phyloP scores from a whole-genome alignment of 1,140 invertebrate species.

The Mya arenaria region DNA sequence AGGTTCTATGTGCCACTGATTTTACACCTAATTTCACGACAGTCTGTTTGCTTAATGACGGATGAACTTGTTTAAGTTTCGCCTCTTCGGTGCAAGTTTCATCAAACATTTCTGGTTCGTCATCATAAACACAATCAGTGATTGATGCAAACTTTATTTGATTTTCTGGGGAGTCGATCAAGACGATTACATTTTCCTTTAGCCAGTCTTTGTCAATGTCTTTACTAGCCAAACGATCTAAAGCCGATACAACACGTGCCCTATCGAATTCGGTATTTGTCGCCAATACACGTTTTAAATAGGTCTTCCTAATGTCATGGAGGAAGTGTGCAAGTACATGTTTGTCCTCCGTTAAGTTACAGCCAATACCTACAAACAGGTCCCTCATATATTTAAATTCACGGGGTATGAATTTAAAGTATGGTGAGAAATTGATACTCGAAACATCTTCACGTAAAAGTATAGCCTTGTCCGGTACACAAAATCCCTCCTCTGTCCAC shows the following conservation, averaged over 20 bases:
- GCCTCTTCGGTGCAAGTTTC: conserved; percentile 2
- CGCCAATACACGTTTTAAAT: not conserved
- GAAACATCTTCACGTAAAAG: not conserved
- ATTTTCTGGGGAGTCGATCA: not conserved
- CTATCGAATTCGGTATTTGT: not conserved
- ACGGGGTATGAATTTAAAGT: not conserved
- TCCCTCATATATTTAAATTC: not conserved
- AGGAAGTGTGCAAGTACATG: not conserved
- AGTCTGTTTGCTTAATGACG: not conserved
- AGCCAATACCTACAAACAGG: conserved; percentile 1
- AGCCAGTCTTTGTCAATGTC: not conserved
- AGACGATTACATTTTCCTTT: not conserved
- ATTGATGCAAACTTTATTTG: not conserved
- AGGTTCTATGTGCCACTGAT: not conserved
- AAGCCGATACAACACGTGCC: not conserved
- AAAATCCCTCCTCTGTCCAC: conserved; percentile 13
- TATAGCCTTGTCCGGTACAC: not conserved
- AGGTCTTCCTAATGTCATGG: not conserved
- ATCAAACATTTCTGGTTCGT: not conserved
- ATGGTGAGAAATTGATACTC: conserved; percentile 22
- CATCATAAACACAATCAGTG: conserved; percentile 19
- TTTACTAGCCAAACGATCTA: not conserved
- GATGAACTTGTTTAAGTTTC: conserved; percentile 2
- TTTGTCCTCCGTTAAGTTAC: not conserved
- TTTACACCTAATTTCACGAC: not conserved